Conservation (phyloP, 2,797 vertebrate species). For the Morelia viridis region DNA sequence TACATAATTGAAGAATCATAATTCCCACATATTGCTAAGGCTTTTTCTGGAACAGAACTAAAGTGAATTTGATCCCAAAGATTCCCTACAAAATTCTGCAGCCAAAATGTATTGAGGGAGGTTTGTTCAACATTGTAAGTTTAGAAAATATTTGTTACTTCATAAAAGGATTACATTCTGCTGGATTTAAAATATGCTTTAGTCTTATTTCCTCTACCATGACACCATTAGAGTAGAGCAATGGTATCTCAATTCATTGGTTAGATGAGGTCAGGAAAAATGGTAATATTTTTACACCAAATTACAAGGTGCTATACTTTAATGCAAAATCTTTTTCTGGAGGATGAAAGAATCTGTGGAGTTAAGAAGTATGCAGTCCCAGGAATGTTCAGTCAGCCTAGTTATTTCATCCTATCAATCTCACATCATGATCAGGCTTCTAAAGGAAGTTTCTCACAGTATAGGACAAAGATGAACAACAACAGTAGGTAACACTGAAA, state of each 20-base stretch:
- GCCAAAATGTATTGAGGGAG: neutral
- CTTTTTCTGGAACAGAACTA: neutral
- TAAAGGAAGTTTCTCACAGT: neutral
- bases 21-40: neutral
- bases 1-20: neutral
- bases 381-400: neutral
- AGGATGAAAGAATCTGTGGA: neutral
- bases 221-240: neutral
- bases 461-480: neutral
- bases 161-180: neutral
- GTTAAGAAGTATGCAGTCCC: neutral
- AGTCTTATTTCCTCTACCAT: neutral
- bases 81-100: neutral
- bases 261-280: neutral
- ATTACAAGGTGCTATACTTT: neutral
- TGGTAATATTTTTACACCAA: neutral
- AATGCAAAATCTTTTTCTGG: neutral
- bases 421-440: neutral
- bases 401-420: neutral
- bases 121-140: neutral
- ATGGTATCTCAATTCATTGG: neutral
- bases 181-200: neutral
- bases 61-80: neutral
- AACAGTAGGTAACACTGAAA: neutral
- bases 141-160: neutral